phyloP scores from a whole-genome alignment of 2,113 vertebrate genomes.

The Cinclus cinclus region DNA sequence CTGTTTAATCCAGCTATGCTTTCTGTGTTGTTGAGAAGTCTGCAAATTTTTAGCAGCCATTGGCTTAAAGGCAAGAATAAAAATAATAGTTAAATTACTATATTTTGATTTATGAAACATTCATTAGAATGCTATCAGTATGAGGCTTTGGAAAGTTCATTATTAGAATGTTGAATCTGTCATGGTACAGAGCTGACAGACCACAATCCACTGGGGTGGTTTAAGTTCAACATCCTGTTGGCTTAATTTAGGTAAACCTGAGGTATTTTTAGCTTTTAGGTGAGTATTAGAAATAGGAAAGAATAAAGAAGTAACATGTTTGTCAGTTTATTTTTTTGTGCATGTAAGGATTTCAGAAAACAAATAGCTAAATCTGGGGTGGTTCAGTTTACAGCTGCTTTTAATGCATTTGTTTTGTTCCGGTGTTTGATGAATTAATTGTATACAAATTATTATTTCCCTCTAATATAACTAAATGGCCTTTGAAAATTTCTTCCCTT shows the following conservation, averaged over 20 bases:
- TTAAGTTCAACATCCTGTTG: neutral
- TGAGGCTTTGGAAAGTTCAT: neutral
- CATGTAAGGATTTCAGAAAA: neutral
- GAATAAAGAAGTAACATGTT: neutral
- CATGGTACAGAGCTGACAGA: neutral
- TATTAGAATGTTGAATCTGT: neutral
- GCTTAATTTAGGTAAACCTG: neutral
- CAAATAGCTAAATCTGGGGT: neutral
- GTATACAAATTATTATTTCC: neutral
- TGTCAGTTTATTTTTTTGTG: neutral
- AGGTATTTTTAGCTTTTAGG: neutral
- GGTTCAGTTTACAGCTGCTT: neutral
- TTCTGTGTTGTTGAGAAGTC: neutral
- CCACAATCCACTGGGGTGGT: neutral
- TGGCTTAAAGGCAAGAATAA: neutral
- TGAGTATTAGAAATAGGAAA: neutral
- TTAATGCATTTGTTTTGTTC: neutral
- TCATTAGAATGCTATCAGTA: conserved; percentile 16
- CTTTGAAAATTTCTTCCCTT: neutral
- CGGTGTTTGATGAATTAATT: neutral
- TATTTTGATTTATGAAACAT: conserved; percentile 23
- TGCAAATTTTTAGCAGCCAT: conserved; percentile 2
- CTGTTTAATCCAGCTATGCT: neutral
- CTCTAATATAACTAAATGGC: neutral
- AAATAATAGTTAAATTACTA: neutral